Evolutionary conservation across 2,797 vertebrate genomes (phyloP).

Genomic region (Babyrousa celebensis): DNA sequence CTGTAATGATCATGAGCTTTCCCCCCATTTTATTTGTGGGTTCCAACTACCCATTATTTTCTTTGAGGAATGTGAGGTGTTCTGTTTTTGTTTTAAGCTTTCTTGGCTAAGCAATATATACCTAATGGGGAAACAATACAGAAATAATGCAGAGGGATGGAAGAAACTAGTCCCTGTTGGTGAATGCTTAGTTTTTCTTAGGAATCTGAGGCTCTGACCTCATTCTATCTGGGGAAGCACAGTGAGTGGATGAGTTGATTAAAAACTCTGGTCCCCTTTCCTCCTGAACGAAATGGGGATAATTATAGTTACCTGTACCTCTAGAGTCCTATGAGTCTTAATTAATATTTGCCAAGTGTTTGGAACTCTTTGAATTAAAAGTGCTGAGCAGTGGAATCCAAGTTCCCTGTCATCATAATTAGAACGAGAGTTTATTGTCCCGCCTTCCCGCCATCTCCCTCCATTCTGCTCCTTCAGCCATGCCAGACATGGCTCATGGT

Average conservation of each 20-base stretch:
- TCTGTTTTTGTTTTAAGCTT: neutral
- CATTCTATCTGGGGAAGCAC: conserved; percentile 78
- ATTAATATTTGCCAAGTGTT: conserved; percentile 86
- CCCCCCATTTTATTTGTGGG: conserved; percentile 3
- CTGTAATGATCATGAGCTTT: conserved; percentile 2
- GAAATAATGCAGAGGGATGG: neutral
- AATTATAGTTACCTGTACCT: conserved; percentile 86
- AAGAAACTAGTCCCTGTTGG: conserved; percentile 19
- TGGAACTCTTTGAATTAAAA: conserved; percentile 87
- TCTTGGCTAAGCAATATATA: neutral
- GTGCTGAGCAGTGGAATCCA: conserved; percentile 80
- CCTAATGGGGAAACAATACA: neutral
- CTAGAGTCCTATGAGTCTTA: conserved; percentile 84
- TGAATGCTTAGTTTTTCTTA: conserved; percentile 63
- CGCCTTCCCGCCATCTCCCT: neutral
- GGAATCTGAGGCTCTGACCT: conserved; percentile 76
- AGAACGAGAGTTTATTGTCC: conserved; percentile 71
- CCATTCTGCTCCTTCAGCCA: neutral
- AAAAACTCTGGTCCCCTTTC: conserved; percentile 80
- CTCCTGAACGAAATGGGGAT: conserved; percentile 70
- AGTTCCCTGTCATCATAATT: conserved; percentile 74
- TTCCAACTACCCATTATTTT: conserved; percentile 24
- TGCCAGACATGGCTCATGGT: neutral
- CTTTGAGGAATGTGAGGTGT: neutral
- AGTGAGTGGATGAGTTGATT: conserved; percentile 79